Conservation (phyloP, 1,140 invertebrate species). For the Heliothis virescens region DNA sequence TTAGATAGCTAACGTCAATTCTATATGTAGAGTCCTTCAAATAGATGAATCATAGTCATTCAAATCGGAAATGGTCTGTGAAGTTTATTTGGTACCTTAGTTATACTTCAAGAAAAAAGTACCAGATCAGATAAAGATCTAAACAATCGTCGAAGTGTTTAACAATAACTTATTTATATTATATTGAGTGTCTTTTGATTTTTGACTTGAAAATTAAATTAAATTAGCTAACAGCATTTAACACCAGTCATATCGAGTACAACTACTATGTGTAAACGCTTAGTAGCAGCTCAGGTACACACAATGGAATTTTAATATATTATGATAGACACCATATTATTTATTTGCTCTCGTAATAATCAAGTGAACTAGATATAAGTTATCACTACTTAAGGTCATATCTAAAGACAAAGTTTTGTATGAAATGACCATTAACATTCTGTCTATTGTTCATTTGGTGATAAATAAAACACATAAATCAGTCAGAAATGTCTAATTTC, state of each 20-base stretch:
- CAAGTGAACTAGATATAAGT: too few relatives aligned
- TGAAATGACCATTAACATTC: not conserved
- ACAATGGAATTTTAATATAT: not conserved
- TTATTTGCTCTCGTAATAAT: too few relatives aligned
- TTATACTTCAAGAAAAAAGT: too few relatives aligned
- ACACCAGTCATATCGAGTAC: too few relatives aligned
- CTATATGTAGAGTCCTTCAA: not conserved
- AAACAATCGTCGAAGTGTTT: too few relatives aligned
- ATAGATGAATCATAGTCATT: not conserved
- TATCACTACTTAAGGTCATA: not conserved
- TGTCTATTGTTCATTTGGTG: not conserved
- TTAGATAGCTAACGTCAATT: constrained; percentile 1
- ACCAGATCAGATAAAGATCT: too few relatives aligned
- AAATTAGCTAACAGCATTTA: not conserved
- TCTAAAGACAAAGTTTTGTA: not conserved
- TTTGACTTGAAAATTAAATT: not conserved
- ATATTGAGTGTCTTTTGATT: too few relatives aligned
- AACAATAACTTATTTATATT: too few relatives aligned
- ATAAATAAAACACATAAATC: constrained; percentile 74
- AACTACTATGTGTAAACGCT: too few relatives aligned
- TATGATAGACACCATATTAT: too few relatives aligned
- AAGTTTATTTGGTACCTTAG: not conserved
- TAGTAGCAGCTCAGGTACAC: too few relatives aligned
- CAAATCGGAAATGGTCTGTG: not conserved
- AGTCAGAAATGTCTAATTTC: constrained; percentile 78